phyloP scores from a whole-genome alignment of 2,888 invertebrate genomes.

The Listrodromus nycthemerus region DNA sequence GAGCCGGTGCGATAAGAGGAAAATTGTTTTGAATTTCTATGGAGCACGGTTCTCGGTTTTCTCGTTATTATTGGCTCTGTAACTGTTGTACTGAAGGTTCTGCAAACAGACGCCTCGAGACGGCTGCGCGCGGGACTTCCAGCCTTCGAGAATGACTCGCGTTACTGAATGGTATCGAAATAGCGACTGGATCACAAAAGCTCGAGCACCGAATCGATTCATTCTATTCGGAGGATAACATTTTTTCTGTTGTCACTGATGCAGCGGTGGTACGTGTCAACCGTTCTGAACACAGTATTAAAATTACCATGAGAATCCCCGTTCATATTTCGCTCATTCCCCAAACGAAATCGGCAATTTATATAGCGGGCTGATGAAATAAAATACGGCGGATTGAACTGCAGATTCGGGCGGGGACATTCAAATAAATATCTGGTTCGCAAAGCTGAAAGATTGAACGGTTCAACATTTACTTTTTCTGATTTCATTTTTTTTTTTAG shows the following conservation, averaged over 20 bases:
- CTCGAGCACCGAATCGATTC: neutral
- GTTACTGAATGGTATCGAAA: conserved; percentile 27
- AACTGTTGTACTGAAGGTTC: conserved; percentile 12
- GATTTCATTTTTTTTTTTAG: too few species aligned
- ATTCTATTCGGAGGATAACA: neutral
- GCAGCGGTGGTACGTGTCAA: neutral
- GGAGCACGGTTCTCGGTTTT: conserved; percentile 34
- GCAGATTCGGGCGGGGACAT: too few species aligned
- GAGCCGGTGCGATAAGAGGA: conserved; percentile 52
- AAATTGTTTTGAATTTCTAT: conserved; percentile 62
- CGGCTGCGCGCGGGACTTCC: neutral
- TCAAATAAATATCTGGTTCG: too few species aligned
- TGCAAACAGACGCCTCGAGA: neutral
- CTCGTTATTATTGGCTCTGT: neutral
- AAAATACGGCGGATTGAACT: too few species aligned
- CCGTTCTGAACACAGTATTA: neutral
- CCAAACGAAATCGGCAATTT: too few species aligned
- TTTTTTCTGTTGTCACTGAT: neutral
- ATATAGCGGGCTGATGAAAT: too few species aligned
- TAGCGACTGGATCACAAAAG: conserved; percentile 2
- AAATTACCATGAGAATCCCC: neutral
- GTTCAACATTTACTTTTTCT: too few species aligned
- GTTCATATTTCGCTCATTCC: too few species aligned
- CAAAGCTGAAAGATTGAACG: too few species aligned
- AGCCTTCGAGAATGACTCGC: conserved; percentile 10